Conservation (phyloP, 2,797 vertebrate genomes). For the Amblyopsis hoosieri region DNA sequence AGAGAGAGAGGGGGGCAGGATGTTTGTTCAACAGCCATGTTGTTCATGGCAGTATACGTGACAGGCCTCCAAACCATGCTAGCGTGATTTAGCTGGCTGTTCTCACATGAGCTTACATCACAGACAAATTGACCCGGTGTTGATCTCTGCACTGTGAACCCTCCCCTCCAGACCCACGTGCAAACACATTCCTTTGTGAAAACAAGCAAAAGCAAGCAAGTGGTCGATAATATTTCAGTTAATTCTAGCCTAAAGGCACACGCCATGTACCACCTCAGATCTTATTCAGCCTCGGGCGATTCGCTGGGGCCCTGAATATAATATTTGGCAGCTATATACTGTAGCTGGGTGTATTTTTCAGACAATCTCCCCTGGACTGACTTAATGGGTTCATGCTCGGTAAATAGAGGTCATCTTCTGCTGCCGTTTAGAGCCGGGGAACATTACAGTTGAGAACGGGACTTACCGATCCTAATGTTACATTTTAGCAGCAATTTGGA, state of each 20-base stretch:
- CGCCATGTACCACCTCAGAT: constrained; percentile 41
- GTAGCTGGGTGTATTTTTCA: constrained; percentile 55
- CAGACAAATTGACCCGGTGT: constrained; percentile 11
- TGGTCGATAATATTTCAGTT: constrained; percentile 54
- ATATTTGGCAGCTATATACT: constrained; percentile 24
- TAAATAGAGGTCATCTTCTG: constrained; percentile 73
- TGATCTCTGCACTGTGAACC: constrained; percentile 38
- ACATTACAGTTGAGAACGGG: constrained; percentile 67
- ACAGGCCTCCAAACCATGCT: constrained; percentile 9
- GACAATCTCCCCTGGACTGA: constrained; percentile 71
- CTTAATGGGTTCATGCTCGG: constrained; percentile 66
- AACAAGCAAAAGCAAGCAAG: constrained; percentile 16
- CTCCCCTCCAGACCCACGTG: constrained; percentile 12
- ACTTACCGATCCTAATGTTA: constrained; percentile 72
- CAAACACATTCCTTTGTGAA: constrained; percentile 39
- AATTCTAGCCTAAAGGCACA: constrained; percentile 57
- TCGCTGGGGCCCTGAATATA: constrained; percentile 36
- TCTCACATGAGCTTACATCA: constrained; percentile 9
- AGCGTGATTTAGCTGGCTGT: constrained; percentile 1
- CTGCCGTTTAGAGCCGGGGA: constrained; percentile 56
- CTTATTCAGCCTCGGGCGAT: constrained; percentile 57
- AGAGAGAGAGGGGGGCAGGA: background rate
- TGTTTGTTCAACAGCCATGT: background rate
- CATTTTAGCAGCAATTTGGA: constrained; percentile 77
- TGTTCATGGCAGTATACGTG: too few species aligned